phyloP scores from a whole-genome alignment of 1,140 invertebrate species.

The Lepidostoma basale region DNA sequence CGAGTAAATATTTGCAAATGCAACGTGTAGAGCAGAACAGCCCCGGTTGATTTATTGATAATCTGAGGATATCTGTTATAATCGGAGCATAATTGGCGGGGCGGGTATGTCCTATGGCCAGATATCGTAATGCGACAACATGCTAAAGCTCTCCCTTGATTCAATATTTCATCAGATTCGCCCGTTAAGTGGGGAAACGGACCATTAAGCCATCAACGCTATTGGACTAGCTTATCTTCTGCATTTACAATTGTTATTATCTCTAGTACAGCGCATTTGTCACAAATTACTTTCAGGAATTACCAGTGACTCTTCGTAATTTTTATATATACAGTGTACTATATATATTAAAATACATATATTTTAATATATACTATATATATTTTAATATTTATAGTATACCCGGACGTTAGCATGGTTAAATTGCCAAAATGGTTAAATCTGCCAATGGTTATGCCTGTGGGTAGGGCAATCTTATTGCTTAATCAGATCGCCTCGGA shows the following conservation, averaged over 20 bases:
- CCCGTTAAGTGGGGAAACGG: slow-evolving; percentile 22
- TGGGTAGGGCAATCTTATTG: too few species aligned
- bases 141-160: slow-evolving; percentile 14
- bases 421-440: too few species aligned
- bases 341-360: too few species aligned
- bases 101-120: background rate
- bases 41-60: background rate
- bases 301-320: too few species aligned
- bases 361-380: too few species aligned
- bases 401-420: too few species aligned
- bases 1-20: background rate
- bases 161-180: slow-evolving; percentile 36
- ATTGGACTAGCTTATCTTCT: slow-evolving; percentile 11
- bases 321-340: too few species aligned
- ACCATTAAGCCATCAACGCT: slow-evolving; percentile 2
- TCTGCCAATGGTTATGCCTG: too few species aligned
- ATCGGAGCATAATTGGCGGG: background rate
- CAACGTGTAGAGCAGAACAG: background rate
- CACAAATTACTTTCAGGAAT: background rate
- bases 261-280: background rate
- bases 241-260: slow-evolving; percentile 1
- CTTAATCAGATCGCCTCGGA: too few species aligned
- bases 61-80: background rate
- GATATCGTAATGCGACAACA: slow-evolving; percentile 2
- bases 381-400: too few species aligned